Base-by-base conservation (phyloP, 2,797 vertebrate species). In the Glyptemys insculpta region DNA sequence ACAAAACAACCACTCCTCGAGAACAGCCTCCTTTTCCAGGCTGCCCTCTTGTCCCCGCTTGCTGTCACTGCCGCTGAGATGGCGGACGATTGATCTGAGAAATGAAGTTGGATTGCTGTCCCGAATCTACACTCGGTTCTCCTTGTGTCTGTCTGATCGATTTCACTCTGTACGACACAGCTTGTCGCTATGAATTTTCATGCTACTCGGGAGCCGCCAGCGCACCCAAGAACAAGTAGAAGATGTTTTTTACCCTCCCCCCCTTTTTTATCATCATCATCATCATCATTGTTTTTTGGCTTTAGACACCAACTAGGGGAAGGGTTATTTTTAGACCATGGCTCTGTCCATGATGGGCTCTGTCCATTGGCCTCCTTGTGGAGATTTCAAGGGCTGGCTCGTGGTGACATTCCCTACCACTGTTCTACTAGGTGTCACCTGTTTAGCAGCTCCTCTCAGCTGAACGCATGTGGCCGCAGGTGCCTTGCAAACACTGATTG, bases 31-130 rank as follows among this genome's bases (percentile, higher is more conserved):
- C 98, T 97, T 97, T 98, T 96, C 94, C 97, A 97, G 98, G 98
- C 98, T 98, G 98, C 97, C 98, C 98, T 97, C 98, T 96, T 97
- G 96, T 95, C 97, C 97, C 96, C 95, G 98, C 98, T 98, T 98
- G 98, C 99, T 99, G 99, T 99, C 99, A 99, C 98, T 85, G 89
- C 98, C 29, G 97, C 99, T 99, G 99, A 98, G 98, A 98, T 97
- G 98, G 99, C 96, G 90, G 98, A 98, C 99, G 98, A 98, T 97
- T 99, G 99, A 99, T 99, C 99, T 99, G 99, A 99, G 99, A 99
- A 99, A 99, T 99, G 99, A 98, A 98, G 99, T 99, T 98, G 98
- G 99, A 99, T 99, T 99, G 99, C 99, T 99, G 99, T 99, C 99
- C 99, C 98, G 86, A 99, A 99, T 99, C 99, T 98, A 99, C 99